Base-by-base conservation (phyloP, 2,888 invertebrate genomes). In the Pandemis heparana region DNA sequence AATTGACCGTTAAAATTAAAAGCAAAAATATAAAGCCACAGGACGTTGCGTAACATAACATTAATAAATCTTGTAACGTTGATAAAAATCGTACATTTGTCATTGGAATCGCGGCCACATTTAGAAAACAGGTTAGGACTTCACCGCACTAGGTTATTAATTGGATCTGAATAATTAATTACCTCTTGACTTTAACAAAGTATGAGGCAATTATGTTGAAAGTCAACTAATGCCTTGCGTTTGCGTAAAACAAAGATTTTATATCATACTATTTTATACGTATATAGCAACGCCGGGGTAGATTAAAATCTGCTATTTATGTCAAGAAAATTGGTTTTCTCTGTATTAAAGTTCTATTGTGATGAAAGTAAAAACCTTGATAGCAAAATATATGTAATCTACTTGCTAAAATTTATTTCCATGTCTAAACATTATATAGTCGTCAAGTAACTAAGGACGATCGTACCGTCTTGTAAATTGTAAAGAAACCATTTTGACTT, bases 141-240 rank as follows among this genome's bases (percentile, higher is more conserved):
- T 73, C 69, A 64, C 64, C 65, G 10, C 67, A 23, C 59, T 63
- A 32, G 18, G n/a, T 70, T 69, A 73, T 73, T 75, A 73, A 75
- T 73, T 73, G 70, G 65, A 65, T 65, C 46, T 43, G 60, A 68
- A 68, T 71, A 53, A 72, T 72, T 72, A 71, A 74, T 74, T 39
- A 41, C 65, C 53, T 5, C 51, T 48, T 51, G 69, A 74, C 74
- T 70, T 70, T 70, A 53, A 74, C 73, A 69, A 69, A 74, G 64
- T 65, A 60, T 65, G 60, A 69, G 74, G 74, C 74, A 74, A 70
- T 74, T 70, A 74, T 68, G 71, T 71, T 75, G 63, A 75, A 72
- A 71, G 72, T 16, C 72, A 64, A 75, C 71, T 71, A 75, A 72
- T 68, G 67, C 64, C 64, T 62, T 48, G 46, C 43, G 53, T 70